Evolutionary conservation across 2,888 invertebrate genomes (phyloP).

Genomic region (Protula sp.): DNA sequence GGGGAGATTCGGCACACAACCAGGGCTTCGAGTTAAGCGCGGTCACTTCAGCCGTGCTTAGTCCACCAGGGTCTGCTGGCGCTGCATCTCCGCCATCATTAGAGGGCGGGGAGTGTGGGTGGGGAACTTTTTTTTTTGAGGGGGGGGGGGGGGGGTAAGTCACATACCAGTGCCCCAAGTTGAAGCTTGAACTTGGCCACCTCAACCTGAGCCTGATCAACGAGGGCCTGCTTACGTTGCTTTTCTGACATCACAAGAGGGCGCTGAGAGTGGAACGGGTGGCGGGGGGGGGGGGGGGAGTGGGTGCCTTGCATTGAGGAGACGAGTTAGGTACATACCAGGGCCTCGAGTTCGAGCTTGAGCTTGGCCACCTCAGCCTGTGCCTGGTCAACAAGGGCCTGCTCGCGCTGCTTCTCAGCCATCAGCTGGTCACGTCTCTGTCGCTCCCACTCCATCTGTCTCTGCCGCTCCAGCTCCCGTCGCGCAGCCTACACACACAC

Average conservation of each 20-base stretch:
- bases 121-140: no score
- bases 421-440: slow-evolving; percentile 83
- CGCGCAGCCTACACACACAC: slow-evolving; percentile 53
- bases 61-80: no score
- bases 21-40: no score
- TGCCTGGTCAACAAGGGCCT: slow-evolving; percentile 40
- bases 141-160: no score
- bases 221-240: slow-evolving; percentile 42
- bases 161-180: slow-evolving; percentile 53
- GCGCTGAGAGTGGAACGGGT: no score
- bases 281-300: no score
- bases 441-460: slow-evolving; percentile 93
- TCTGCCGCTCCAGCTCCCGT: slow-evolving; percentile 87
- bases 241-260: slow-evolving; percentile 69
- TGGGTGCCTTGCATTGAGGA: no score
- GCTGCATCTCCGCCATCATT: no score
- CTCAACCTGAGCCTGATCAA: slow-evolving; percentile 40
- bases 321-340: slow-evolving; percentile 53
- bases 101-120: no score
- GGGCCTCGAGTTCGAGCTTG: slow-evolving; percentile 44
- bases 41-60: no score
- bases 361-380: slow-evolving; percentile 43
- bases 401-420: slow-evolving; percentile 56
- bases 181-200: slow-evolving; percentile 44
- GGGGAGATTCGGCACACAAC: no score